phyloP scores from a whole-genome alignment of 2,113 vertebrate species.

The Oryzias javanicus region DNA sequence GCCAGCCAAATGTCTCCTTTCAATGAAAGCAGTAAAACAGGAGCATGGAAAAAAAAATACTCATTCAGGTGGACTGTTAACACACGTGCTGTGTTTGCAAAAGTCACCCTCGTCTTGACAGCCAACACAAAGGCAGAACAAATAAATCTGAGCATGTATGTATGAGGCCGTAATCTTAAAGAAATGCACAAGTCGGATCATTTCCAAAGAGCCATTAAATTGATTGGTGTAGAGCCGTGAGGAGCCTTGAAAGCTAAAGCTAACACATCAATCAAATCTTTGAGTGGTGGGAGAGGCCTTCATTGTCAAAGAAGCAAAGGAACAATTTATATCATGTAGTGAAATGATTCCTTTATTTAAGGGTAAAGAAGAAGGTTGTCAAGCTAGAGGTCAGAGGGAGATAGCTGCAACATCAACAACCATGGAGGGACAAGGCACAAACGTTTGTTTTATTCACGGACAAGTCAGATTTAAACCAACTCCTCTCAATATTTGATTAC shows the following conservation, averaged over 20 bases:
- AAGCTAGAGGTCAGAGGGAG: too few relatives aligned
- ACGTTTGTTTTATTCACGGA: too few relatives aligned
- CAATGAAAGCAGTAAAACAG: constrained; percentile 43
- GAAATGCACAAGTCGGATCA: constrained; percentile 15
- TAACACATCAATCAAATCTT: constrained; percentile 10
- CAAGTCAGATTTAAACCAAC: too few relatives aligned
- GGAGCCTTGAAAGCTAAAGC: constrained; percentile 7
- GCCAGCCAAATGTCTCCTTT: constrained; percentile 56
- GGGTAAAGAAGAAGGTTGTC: too few relatives aligned
- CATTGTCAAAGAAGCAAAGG: not conserved
- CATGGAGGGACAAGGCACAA: too few relatives aligned
- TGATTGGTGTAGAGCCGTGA: constrained; percentile 4
- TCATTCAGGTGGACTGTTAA: constrained; percentile 27
- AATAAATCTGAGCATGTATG: constrained; percentile 12
- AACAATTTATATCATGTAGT: constrained; percentile 1
- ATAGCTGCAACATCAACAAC: too few relatives aligned
- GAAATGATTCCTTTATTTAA: not conserved
- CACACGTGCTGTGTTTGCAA: constrained; percentile 25
- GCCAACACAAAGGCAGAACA: constrained; percentile 12
- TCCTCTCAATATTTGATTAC: too few relatives aligned
- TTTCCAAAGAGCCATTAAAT: constrained; percentile 1
- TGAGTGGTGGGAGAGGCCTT: not conserved
- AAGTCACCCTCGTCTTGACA: constrained; percentile 22
- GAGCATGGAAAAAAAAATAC: not conserved
- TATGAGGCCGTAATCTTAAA: not conserved